Evolutionary conservation across 2,888 invertebrate genomes (phyloP).

Genomic region (Drosophila mimetica): DNA sequence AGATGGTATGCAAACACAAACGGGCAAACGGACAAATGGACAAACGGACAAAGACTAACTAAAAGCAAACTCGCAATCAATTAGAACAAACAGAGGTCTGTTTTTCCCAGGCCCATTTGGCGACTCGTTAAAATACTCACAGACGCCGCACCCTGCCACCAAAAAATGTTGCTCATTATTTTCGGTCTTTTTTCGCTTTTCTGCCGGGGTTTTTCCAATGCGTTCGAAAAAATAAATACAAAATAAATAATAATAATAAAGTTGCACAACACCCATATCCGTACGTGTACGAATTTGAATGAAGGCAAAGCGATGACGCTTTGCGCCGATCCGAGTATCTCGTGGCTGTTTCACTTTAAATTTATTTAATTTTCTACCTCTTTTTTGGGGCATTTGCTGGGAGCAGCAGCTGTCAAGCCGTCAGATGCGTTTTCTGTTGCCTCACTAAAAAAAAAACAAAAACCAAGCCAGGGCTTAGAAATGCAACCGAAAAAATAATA

Average conservation of each 20-base stretch:
- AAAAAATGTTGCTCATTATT: constrained; percentile 42
- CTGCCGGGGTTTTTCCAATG: constrained; percentile 42
- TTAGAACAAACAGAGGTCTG: constrained; percentile 40
- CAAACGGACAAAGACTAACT: constrained; percentile 27
- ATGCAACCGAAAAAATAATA: constrained; percentile 45
- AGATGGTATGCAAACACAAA: constrained; percentile 11
- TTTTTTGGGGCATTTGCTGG: constrained; percentile 43
- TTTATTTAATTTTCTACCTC: constrained; percentile 40
- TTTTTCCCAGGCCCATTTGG: constrained; percentile 38
- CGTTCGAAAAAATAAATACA: constrained; percentile 28
- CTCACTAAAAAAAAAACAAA: constrained; percentile 26
- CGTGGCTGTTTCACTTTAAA: constrained; percentile 28
- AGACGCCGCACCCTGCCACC: constrained; percentile 36
- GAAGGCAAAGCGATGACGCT: constrained; percentile 18
- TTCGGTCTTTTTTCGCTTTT: constrained; percentile 19
- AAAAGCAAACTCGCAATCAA: constrained; percentile 39
- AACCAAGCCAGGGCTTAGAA: constrained; percentile 39
- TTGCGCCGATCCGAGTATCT: constrained; percentile 13
- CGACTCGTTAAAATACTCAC: constrained; percentile 31
- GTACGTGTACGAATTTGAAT: constrained; percentile 46
- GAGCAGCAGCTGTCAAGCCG: constrained; percentile 42
- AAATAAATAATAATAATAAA: constrained; percentile 39
- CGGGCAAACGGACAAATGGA: constrained; percentile 2
- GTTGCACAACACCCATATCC: constrained; percentile 40
- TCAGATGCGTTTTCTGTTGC: constrained; percentile 51